A percentile compares a stretch with the other conserved stretches of the same genome.
Evolutionary conservation across 2,797 vertebrate genomes (phyloP).

Genomic region (Melanotaenia parkinsoni): DNA sequence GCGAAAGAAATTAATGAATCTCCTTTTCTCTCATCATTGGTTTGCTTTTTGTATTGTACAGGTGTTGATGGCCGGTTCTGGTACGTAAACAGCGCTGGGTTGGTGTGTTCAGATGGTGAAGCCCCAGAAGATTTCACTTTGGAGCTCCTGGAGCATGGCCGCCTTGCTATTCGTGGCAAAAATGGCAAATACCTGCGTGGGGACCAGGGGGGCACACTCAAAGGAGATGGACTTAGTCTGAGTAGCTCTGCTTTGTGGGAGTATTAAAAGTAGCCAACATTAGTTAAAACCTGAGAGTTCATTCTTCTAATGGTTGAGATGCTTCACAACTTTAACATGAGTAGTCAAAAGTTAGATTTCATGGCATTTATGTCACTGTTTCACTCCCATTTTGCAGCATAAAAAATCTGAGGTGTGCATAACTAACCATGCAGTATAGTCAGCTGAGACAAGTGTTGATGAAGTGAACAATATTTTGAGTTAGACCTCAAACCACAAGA

Average conservation of each 20-base stretch:
- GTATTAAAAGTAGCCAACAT: conserved; percentile 81
- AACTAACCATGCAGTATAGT: not conserved
- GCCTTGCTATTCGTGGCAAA: conserved; percentile 90
- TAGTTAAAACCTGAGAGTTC: conserved; percentile 3
- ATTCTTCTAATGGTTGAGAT: conserved; percentile 1
- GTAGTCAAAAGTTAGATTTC: conserved; percentile 1
- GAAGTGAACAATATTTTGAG: conserved; percentile 30
- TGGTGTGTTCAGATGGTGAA: conserved; percentile 92
- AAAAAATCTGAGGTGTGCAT: not conserved
- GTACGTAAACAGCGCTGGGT: conserved; percentile 89
- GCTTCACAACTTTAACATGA: conserved; percentile 6
- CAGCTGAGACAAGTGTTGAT: conserved; percentile 36
- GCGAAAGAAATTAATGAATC: not conserved
- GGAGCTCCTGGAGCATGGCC: conserved; percentile 90
- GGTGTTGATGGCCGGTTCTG: conserved; percentile 90
- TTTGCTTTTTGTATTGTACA: conserved; percentile 54
- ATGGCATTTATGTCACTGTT: not conserved
- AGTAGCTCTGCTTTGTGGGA: conserved; percentile 91
- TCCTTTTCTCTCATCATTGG: not conserved
- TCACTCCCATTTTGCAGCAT: conserved; percentile 5
- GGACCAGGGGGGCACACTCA: conserved; percentile 91
- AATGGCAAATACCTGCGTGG: conserved; percentile 91
- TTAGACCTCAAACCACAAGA: conserved; percentile 13
- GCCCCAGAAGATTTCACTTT: conserved; percentile 91
- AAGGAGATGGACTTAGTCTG: conserved; percentile 86